Evolutionary conservation across 2,113 vertebrate genomes (phyloP).

Genomic region (Lipophrys pholis): DNA sequence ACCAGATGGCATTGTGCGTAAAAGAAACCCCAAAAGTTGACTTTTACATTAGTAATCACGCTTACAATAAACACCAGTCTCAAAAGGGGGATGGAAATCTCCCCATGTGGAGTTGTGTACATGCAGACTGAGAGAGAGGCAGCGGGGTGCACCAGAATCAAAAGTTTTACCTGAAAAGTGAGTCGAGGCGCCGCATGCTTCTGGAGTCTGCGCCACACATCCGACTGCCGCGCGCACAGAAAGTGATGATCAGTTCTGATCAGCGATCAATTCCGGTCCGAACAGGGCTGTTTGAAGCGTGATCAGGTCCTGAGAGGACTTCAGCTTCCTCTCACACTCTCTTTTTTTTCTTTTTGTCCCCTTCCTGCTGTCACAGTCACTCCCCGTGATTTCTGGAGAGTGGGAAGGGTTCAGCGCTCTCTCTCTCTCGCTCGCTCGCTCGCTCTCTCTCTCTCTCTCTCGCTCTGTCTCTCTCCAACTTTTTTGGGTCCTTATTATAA

Average conservation of each 20-base stretch:
- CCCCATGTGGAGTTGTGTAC: conserved; percentile 29
- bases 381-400: conserved; percentile 73
- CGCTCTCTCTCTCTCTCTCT: conserved; percentile 27
- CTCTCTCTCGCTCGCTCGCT: neutral
- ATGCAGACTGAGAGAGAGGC: conserved; percentile 3
- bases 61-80: neutral
- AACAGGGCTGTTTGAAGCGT: conserved; percentile 36
- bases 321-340: conserved; percentile 22
- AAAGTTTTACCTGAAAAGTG: conserved; percentile 73
- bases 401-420: conserved; percentile 63
- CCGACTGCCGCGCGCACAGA: conserved; percentile 20
- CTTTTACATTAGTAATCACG: too few relatives aligned
- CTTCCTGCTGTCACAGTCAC: conserved; percentile 71
- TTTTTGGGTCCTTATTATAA: conserved; percentile 75
- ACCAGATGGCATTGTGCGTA: conserved; percentile 53
- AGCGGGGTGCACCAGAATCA: conserved; percentile 38
- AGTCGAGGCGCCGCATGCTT: conserved; percentile 68
- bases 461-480: conserved; percentile 63
- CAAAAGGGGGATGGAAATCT: conserved; percentile 10
- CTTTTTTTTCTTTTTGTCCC: conserved; percentile 51
- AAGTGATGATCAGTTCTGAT: conserved; percentile 45
- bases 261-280: conserved; percentile 31
- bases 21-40: conserved; percentile 31
- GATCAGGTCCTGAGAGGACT: conserved; percentile 37
- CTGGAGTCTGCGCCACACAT: conserved; percentile 15